Percentiles rank a stretch among this genome's conserved stretches.
phyloP scores from a whole-genome alignment of 1,140 invertebrate species.

The Lerema accius region DNA sequence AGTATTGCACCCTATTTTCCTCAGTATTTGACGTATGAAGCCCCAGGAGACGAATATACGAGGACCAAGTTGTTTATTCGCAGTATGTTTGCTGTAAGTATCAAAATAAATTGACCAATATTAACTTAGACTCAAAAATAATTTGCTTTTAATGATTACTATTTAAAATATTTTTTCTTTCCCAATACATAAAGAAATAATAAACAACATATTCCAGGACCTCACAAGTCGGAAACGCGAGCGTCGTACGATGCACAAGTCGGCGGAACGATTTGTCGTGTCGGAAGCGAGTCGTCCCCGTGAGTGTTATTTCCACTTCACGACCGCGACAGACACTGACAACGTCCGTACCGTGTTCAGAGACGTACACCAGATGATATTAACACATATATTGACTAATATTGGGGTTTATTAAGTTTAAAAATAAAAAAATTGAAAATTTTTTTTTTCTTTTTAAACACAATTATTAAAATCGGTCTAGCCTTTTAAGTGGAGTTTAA shows the following conservation, averaged over 20 bases:
- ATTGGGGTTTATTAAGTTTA: conserved; percentile 78
- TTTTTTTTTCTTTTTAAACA: too few species aligned
- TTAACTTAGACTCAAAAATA: too few species aligned
- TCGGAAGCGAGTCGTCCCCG: conserved; percentile 61
- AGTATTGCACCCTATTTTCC: conserved; percentile 86
- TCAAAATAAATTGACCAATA: too few species aligned
- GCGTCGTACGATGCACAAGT: conserved; percentile 43
- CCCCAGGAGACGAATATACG: conserved; percentile 84
- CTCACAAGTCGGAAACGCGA: conserved; percentile 60
- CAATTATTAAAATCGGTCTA: too few species aligned
- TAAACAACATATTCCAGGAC: conserved; percentile 53
- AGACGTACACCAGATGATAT: conserved; percentile 88
- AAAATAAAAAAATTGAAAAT: too few species aligned
- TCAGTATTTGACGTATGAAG: conserved; percentile 83
- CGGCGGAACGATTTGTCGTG: conserved; percentile 58
- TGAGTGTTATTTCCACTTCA: conserved; percentile 88
- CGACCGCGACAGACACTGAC: conserved; percentile 88
- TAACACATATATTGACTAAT: conserved; percentile 82
- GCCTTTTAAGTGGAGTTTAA: too few species aligned
- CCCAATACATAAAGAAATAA: too few species aligned
- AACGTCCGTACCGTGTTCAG: conserved; percentile 88
- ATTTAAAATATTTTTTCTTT: too few species aligned
- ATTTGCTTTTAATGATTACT: too few species aligned
- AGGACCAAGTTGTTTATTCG: conserved; percentile 87
- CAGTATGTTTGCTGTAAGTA: conserved; percentile 86